A percentile compares a stretch with the other conserved stretches of the same genome.
These are phyloP conservation scores for Lagodon rhomboides DNA, from an alignment of 2,797 vertebrate genomes.

Conservation along the genomic window DNA sequence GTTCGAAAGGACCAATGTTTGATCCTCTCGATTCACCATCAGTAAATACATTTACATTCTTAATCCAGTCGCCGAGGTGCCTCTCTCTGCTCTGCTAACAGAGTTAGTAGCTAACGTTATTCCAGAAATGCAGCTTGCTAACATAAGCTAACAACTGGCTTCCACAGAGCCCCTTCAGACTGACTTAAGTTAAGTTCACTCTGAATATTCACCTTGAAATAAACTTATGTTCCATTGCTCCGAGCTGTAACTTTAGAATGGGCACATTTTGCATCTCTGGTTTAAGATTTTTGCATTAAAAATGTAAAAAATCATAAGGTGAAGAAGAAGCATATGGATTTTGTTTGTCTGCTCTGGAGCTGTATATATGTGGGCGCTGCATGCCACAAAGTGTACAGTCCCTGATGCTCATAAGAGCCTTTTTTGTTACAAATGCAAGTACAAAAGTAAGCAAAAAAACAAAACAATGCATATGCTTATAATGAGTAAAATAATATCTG, in stretches of 20 bases:
- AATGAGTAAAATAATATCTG: no score
- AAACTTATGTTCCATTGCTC: background rate
- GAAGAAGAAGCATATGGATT: background rate
- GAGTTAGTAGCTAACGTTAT: no score
- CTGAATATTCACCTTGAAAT: background rate
- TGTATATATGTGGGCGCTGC: background rate
- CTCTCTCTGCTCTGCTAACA: no score
- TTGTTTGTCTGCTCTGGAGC: background rate
- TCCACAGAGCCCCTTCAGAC: no score
- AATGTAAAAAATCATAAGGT: background rate
- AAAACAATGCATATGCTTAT: background rate
- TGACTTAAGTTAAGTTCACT: no score
- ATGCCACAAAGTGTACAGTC: background rate
- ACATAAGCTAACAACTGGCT: no score
- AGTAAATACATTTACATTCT: background rate
- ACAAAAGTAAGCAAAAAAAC: no score
- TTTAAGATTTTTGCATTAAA: background rate
- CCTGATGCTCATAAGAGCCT: background rate
- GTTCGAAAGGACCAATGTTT: background rate
- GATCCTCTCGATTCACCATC: background rate
- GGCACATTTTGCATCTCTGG: background rate
- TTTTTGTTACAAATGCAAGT: background rate
- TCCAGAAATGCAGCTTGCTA: no score
- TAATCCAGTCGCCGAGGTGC: no score
- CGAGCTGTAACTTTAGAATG: background rate